These are phyloP conservation scores for Trachelus stipa DNA, from an alignment of 2,888 invertebrate genomes.

Conservation along the genomic window DNA sequence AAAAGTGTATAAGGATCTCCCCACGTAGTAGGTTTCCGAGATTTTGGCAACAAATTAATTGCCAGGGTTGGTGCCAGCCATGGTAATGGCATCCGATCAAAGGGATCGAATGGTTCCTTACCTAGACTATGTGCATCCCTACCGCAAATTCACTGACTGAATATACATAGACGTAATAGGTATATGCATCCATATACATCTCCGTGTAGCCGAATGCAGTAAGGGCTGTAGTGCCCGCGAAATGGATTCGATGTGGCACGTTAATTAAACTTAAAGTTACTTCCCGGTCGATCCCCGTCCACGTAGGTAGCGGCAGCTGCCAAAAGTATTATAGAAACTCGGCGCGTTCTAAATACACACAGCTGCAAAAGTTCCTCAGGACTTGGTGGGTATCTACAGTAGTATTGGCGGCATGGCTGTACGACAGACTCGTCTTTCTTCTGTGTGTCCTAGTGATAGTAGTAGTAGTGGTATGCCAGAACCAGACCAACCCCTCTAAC, in stretches of 20 bases:
- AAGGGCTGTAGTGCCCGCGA: background rate
- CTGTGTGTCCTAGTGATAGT: background rate
- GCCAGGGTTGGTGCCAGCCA: background rate
- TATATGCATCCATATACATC: background rate
- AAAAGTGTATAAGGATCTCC: background rate
- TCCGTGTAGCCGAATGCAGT: background rate
- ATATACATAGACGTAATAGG: background rate
- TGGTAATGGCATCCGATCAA: background rate
- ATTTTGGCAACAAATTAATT: background rate
- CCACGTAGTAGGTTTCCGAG: background rate
- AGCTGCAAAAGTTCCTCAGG: conserved; percentile 6
- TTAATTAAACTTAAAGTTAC: conserved; percentile 62
- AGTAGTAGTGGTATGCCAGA: no score
- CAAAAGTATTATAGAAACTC: conserved; percentile 54
- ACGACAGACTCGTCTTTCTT: background rate
- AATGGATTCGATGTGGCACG: conserved; percentile 53
- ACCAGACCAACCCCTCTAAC: no score
- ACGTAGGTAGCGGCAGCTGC: conserved; percentile 41
- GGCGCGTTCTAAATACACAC: conserved; percentile 41
- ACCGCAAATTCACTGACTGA: background rate
- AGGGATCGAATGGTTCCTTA: background rate
- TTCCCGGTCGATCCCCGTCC: conserved; percentile 40
- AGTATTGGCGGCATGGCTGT: background rate
- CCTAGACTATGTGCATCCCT: background rate
- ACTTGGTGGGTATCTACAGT: background rate